phyloP scores from a whole-genome alignment of 53 echinoderm and acorn worm genomes.

The Pentamera pediparva region DNA sequence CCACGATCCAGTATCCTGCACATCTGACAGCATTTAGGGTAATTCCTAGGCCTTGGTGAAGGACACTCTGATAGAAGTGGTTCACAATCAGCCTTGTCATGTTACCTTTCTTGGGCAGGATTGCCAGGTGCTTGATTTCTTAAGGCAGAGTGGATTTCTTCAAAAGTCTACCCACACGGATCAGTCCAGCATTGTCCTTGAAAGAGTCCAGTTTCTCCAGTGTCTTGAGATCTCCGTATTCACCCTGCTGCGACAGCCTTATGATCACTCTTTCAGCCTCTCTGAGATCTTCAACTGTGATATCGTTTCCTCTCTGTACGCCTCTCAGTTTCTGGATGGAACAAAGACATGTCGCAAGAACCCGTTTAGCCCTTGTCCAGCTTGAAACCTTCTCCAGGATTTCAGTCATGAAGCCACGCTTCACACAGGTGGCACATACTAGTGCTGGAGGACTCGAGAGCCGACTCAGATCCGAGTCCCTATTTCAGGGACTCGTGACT shows the following conservation, averaged over 20 bases:
- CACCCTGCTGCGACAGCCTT: conserved; percentile 10
- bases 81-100: no score
- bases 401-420: neutral
- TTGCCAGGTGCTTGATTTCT: no score
- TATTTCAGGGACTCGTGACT: no score
- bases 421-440: neutral
- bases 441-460: no score
- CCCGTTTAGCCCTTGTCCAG: conserved; percentile 18
- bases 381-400: neutral
- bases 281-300: conserved; percentile 5
- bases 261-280: conserved; percentile 29
- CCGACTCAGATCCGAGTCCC: no score
- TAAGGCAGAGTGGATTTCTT: no score
- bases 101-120: no score
- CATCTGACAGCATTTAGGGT: conserved; percentile 34
- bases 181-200: conserved; percentile 21
- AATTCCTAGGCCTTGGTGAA: conserved; percentile 38
- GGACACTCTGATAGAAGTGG: neutral
- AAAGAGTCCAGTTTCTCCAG: conserved; percentile 41
- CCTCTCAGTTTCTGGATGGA: neutral
- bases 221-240: neutral
- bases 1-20: conserved; percentile 20
- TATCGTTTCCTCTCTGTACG: neutral
- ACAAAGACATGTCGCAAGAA: conserved; percentile 11
- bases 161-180: conserved; percentile 47